Base-by-base conservation (phyloP, 2,888 invertebrate species). In the Polyploca ridens region DNA sequence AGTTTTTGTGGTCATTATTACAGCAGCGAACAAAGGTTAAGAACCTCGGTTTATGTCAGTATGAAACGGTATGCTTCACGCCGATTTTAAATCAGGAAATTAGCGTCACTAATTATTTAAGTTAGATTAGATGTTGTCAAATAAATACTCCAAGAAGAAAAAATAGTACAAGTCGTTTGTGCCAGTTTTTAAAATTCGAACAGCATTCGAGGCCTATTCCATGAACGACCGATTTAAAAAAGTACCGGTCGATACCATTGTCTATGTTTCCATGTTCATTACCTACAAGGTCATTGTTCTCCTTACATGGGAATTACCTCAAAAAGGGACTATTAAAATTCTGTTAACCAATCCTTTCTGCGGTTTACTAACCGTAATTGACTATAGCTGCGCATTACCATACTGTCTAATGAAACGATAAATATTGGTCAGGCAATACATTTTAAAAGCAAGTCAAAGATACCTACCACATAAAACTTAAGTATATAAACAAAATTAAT, bases 1-100 rank as follows among this genome's bases (percentile, higher is more conserved):
- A n/a, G 64, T 66, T 79, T 83, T 82, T 79, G 54, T 81, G 76
- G 68, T 69, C 69, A 70, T 73, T 62, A 69, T 69, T 69, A 71
- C 68, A 61, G 64, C 49, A 54, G 16, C 49, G 49, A 54, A 54
- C 66, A 71, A 75, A 80, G 82, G 82, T 82, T 75, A 83, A 81
- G 70, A 75, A 81, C 79, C 83, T 76, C 73, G 33, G 38, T 57
- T 58, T 66, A 66, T 68, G 69, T 67, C 65, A 65, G 63, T 71
- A 67, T 62, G 61, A 75, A 76, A 68, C 65, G 71, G 72, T 76
- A 73, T 71, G 66, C 64, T 78, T 77, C 70, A 77, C 72, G 76
- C 64, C 63, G 65, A 74, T 79, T 76, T 62, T 11, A 59, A 54
- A 16, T 8, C 8, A 54, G 19, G 19, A 7, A 54, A n/a, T 54